Evolutionary conservation across 2,797 vertebrate species (phyloP), one percentile per base, ranked within the genome.

Genomic region (Naso thynnoides): DNA sequence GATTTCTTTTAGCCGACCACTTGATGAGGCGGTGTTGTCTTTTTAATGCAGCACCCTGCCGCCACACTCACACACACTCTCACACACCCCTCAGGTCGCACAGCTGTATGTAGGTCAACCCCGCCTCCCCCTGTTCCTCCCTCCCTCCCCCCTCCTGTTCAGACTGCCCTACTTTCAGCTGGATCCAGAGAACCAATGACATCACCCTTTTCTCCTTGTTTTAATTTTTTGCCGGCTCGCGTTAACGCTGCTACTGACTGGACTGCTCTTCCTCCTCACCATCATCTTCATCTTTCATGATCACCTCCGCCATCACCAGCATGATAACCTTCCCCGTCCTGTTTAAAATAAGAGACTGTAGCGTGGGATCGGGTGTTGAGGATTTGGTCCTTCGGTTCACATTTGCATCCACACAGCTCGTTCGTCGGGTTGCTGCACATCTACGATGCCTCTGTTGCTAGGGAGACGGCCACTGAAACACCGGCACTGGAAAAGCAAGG

Each of bases 121-220:
- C 83, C 64, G 18, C 85, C 86, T 64, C 76, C 74, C 55, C 57
- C 61, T 14, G 8, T 57, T 49, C 45, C 59, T 41, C 58, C 72
- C 67, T 50, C 73, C 71, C 79, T 57, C 82, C 66, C 81, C 74
- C 72, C 77, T 72, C 72, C 79, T 77, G 78, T 67, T 88, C 91
- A 81, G 79, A 84, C 90, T 94, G 94, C 88, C 93, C 94, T 94
- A 95, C 92, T 94, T 95, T 93, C 91, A 87, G 91, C 88, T 92
- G 85, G 83, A 93, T 89, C 85, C 87, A 75, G 82, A 87, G 82
- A 47, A 86, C 84, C 79, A 70, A 84, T 95, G 92, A 94, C 94
- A 93, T 94, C 93, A 94, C 75, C 82, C 67, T 80, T 81, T 79
- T 60, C 69, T 70, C 48, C 11, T 23, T 16, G 7, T 72, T n/a